A percentile compares a stretch with the other conserved stretches of the same genome.
These are phyloP conservation scores for Fulica atra DNA, from an alignment of 2,113 vertebrate genomes.

Conservation along the genomic window DNA sequence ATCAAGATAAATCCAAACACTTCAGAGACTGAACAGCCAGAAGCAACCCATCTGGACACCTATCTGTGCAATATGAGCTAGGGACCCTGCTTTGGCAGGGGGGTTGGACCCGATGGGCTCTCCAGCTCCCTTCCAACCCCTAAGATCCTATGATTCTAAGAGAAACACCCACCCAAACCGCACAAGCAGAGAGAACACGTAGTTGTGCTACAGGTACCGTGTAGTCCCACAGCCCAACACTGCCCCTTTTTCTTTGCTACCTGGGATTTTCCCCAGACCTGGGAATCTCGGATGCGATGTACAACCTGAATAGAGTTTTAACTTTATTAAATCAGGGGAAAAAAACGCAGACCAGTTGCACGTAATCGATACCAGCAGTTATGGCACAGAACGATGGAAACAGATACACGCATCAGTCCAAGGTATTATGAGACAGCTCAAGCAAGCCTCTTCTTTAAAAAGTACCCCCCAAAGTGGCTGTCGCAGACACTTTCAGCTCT, in stretches of 20 bases:
- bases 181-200: not conserved
- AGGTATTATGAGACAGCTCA: not conserved
- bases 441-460: not conserved
- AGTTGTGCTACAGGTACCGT: not conserved
- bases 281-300: not conserved
- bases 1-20: not conserved
- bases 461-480: not conserved
- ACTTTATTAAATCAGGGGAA: not conserved
- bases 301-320: not conserved
- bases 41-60: too few relatives aligned
- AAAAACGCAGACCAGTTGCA: not conserved
- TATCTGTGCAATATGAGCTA: too few relatives aligned
- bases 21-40: not conserved
- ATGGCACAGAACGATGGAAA: not conserved
- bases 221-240: not conserved
- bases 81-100: too few relatives aligned
- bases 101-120: too few relatives aligned
- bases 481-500: not conserved
- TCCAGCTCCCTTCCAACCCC: too few relatives aligned
- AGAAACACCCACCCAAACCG: not conserved
- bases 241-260: not conserved
- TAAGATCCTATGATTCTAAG: too few relatives aligned
- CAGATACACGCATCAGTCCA: not conserved
- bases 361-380: not conserved
- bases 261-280: too few relatives aligned